Evolutionary conservation across 2,888 invertebrate genomes (phyloP).

Genomic region (Bellardia pandia): DNA sequence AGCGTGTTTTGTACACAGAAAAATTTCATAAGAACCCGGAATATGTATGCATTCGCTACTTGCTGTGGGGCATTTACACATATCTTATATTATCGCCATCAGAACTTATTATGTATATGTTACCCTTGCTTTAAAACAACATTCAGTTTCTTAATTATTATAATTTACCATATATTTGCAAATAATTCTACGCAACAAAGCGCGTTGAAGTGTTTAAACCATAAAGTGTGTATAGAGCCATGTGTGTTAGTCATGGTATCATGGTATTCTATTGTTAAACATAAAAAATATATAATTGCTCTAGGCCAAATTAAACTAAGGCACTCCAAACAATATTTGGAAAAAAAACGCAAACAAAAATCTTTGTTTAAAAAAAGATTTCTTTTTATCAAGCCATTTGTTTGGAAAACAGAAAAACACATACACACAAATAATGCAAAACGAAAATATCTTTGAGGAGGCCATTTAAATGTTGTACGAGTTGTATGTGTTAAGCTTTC

Average conservation of each 20-base stretch:
- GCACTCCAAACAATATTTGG: constrained; percentile 27
- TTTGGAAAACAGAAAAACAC: background rate
- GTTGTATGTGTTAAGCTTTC: constrained; percentile 21
- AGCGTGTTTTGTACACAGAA: too few species aligned
- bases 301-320: constrained; percentile 63
- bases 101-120: too few species aligned
- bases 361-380: constrained; percentile 20
- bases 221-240: background rate
- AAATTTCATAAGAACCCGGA: too few species aligned
- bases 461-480: constrained; percentile 53
- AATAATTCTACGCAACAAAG: constrained; percentile 29
- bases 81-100: too few species aligned
- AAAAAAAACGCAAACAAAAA: constrained; percentile 13
- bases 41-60: too few species aligned
- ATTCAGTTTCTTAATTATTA: constrained; percentile 19
- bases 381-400: constrained; percentile 11
- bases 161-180: constrained; percentile 25
- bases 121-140: background rate
- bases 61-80: too few species aligned
- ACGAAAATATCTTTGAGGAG: constrained; percentile 65
- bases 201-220: constrained; percentile 39
- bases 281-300: constrained; percentile 38
- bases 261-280: constrained; percentile 56
- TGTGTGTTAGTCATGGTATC: constrained; percentile 47
- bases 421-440: constrained; percentile 40